Percentiles rank a stretch among this genome's conserved stretches.
These are phyloP conservation scores for Botrylloides violaceus DNA, from an alignment of 23 tunicate species.

Conservation along the genomic window DNA sequence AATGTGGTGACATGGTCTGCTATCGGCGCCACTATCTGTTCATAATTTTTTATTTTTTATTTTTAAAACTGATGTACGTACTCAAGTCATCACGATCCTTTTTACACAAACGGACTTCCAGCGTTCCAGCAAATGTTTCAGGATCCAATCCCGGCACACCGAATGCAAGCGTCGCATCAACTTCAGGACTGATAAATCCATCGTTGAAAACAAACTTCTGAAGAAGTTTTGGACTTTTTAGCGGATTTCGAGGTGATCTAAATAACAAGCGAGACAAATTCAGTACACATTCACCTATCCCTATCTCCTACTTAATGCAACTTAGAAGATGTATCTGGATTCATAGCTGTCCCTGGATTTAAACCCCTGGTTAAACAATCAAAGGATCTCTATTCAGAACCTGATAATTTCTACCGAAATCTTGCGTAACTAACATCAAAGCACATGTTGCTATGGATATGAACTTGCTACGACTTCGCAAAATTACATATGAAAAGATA, in stretches of 20 bases:
- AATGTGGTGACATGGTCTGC: too few relatives aligned
- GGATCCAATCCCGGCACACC: constrained; percentile 49
- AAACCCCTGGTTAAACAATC: too few relatives aligned
- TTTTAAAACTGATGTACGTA: constrained; percentile 1
- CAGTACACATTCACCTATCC: too few relatives aligned
- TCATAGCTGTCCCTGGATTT: too few relatives aligned
- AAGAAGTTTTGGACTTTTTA: neutral
- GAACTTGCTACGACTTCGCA: too few relatives aligned
- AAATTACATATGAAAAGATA: too few relatives aligned
- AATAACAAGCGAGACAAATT: neutral
- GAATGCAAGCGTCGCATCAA: constrained; percentile 38
- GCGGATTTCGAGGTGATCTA: neutral
- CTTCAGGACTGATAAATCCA: constrained; percentile 52
- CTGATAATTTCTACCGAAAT: too few relatives aligned
- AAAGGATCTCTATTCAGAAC: too few relatives aligned
- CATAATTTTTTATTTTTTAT: neutral
- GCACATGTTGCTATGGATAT: too few relatives aligned
- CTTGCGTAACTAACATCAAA: too few relatives aligned
- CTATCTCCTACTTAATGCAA: too few relatives aligned
- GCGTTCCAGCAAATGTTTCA: constrained; percentile 34
- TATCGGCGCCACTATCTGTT: neutral
- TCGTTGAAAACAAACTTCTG: constrained; percentile 37
- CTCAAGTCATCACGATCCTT: constrained; percentile 51
- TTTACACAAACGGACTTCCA: constrained; percentile 52
- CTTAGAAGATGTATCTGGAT: too few relatives aligned